A percentile compares a stretch with the other conserved stretches of the same genome.
phyloP scores from a whole-genome alignment of 2,113 vertebrate genomes.

The zebrafish (Danio rerio) region GRCz12tu NC_133182.1:13714501-13715000 shows the following conservation, averaged over 20 bases:
- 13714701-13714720: too few relatives aligned
- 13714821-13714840: conserved; percentile 5
- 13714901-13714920: not conserved
- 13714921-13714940: conserved; percentile 12
- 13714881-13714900: conserved; percentile 28
- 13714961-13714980: not conserved
- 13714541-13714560: too few relatives aligned
- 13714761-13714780: not conserved
- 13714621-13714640: too few relatives aligned
- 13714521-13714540: too few relatives aligned
- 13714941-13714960: conserved; percentile 4
- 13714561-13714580: too few relatives aligned
- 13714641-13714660: too few relatives aligned
- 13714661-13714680: too few relatives aligned
- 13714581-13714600: too few relatives aligned
- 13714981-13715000: not conserved
- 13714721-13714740: too few relatives aligned
- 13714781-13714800: not conserved
- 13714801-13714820: conserved; percentile 5
- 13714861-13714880: conserved; percentile 33
- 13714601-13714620: too few relatives aligned
- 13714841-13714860: conserved; percentile 32
- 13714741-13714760: not conserved
- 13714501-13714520: too few relatives aligned
- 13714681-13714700: too few relatives aligned